phyloP scores from a whole-genome alignment of 2,888 invertebrate species.

The Nudaria mundana region DNA sequence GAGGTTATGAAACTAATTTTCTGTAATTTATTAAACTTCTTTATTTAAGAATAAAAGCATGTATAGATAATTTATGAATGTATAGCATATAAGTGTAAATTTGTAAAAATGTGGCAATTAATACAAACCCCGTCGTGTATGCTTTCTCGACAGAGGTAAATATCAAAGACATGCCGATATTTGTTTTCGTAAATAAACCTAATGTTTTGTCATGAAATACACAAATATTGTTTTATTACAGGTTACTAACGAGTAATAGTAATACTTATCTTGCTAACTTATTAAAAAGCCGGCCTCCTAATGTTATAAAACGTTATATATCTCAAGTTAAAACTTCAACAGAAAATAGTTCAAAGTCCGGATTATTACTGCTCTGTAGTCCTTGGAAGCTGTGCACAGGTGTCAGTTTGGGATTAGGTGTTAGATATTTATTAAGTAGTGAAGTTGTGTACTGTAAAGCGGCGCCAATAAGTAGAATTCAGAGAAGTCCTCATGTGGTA shows the following conservation, averaged over 20 bases:
- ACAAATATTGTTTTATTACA: constrained; percentile 38
- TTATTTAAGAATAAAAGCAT: constrained; percentile 40
- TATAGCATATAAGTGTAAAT: constrained; percentile 11
- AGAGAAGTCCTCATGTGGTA: constrained; percentile 72
- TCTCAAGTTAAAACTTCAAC: constrained; percentile 46
- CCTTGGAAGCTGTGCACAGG: constrained; percentile 75
- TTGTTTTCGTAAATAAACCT: constrained; percentile 14
- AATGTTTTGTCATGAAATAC: constrained; percentile 2
- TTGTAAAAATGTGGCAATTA: constrained; percentile 66
- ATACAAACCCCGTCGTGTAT: constrained; percentile 57
- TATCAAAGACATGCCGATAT: not conserved
- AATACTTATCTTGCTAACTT: constrained; percentile 52
- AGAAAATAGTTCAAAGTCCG: constrained; percentile 51
- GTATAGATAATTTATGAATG: constrained; percentile 25
- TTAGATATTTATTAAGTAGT: constrained; percentile 58
- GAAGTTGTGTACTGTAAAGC: constrained; percentile 85
- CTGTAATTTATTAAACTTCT: constrained; percentile 16
- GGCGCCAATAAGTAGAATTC: constrained; percentile 73
- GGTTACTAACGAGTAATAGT: constrained; percentile 52
- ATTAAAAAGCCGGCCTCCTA: constrained; percentile 54
- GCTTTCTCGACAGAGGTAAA: constrained; percentile 60
- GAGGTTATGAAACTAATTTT: constrained; percentile 24
- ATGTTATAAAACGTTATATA: constrained; percentile 51
- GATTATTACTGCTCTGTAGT: constrained; percentile 50
- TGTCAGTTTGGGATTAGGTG: constrained; percentile 64